Evolutionary conservation across 2,113 vertebrate genomes (phyloP).

Genomic region (Rhynchopsitta pachyrhyncha): DNA sequence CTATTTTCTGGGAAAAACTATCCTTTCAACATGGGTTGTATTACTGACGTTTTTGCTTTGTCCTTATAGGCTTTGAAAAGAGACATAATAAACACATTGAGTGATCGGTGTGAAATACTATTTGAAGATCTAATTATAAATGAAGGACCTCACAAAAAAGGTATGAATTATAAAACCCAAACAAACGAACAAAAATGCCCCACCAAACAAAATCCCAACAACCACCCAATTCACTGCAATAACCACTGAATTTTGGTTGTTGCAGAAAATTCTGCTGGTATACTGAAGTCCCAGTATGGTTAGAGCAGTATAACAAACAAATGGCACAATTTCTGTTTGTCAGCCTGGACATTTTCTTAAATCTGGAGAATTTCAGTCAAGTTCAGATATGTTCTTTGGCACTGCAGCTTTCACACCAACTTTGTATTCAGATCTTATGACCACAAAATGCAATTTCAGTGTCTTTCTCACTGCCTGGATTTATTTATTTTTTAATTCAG

Average conservation of each 20-base stretch:
- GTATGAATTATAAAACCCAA: slow-evolving; percentile 18
- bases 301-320: not conserved
- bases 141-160: slow-evolving; percentile 71
- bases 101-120: slow-evolving; percentile 87
- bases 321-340: not conserved
- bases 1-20: not conserved
- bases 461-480: not conserved
- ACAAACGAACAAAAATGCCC: not conserved
- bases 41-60: not conserved
- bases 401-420: not conserved
- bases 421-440: not conserved
- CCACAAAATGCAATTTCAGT: not conserved
- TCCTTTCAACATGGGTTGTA: not conserved
- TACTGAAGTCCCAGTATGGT: not conserved
- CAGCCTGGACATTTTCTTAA: not conserved
- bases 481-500: not conserved
- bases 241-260: not conserved
- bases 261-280: not conserved
- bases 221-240: not conserved
- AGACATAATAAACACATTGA: slow-evolving; percentile 88
- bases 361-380: not conserved
- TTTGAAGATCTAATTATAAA: slow-evolving; percentile 87
- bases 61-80: slow-evolving; percentile 86
- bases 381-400: not conserved
- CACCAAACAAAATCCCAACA: not conserved